Conservation (phyloP, 37 sponge, comb jelly and placozoan species). For the Eunapius fragilis region DNA sequence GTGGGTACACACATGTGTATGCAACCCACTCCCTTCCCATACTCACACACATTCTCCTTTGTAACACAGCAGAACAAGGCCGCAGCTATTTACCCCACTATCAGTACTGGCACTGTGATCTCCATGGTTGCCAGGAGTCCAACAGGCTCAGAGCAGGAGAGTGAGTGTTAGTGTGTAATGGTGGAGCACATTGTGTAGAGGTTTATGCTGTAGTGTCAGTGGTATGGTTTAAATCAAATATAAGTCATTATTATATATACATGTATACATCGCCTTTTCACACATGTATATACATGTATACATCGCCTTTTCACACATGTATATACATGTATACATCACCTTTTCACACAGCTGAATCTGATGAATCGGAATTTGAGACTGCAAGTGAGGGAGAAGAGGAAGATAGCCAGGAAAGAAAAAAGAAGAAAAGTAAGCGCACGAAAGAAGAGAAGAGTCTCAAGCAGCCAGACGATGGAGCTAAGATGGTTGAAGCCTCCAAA, state of each 20-base stretch:
- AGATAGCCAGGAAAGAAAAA: not conserved
- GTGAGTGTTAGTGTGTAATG: not conserved
- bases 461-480: not conserved
- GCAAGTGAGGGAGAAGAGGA: slow-evolving; percentile 70
- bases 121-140: not conserved
- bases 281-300: no score
- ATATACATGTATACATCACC: no score
- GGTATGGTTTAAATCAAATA: not conserved
- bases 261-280: no score
- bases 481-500: not conserved
- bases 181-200: not conserved
- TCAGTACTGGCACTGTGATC: not conserved
- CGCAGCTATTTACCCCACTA: not conserved
- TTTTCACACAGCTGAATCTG: not conserved
- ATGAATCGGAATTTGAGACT: slow-evolving; percentile 53
- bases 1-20: no score
- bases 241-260: no score
- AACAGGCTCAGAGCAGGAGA: not conserved
- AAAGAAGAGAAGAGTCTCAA: not conserved
- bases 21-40: no score
- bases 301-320: no score
- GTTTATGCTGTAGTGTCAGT: not conserved
- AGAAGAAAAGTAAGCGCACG: not conserved
- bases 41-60: not conserved
- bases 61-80: not conserved